Conservation (phyloP, 2,797 vertebrate species). For the Thalassophryne amazonica region DNA sequence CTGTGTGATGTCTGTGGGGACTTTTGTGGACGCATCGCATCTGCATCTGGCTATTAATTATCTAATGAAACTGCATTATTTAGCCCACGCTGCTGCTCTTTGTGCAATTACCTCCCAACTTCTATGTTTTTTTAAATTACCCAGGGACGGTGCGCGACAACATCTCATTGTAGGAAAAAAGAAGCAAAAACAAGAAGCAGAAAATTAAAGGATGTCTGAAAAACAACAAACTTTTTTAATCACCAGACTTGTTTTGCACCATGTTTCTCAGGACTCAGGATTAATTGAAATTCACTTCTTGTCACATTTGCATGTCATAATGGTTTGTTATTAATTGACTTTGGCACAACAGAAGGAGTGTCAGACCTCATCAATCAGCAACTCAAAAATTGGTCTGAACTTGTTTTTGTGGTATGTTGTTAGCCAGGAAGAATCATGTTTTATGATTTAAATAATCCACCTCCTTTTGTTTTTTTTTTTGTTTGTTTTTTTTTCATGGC, state of each 20-base stretch:
- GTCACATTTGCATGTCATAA: slow-evolving; percentile 20
- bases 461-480: too few species aligned
- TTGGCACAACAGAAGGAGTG: too few species aligned
- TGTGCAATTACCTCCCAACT: slow-evolving; percentile 40
- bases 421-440: too few species aligned
- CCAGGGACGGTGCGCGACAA: slow-evolving; percentile 12
- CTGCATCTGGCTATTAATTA: slow-evolving; percentile 50
- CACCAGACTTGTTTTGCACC: not conserved
- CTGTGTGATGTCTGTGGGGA: not conserved
- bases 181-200: too few species aligned
- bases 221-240: slow-evolving; percentile 27
- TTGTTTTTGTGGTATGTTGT: too few species aligned
- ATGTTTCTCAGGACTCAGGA: not conserved
- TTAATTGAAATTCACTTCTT: slow-evolving; percentile 8
- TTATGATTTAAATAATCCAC: too few species aligned
- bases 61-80: slow-evolving; percentile 45
- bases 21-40: slow-evolving; percentile 19
- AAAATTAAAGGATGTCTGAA: slow-evolving; percentile 9
- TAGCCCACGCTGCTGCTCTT: slow-evolving; percentile 30
- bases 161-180: slow-evolving; percentile 2
- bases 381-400: too few species aligned
- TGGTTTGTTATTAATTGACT: too few species aligned
- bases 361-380: too few species aligned
- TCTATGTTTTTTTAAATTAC: slow-evolving; percentile 14
- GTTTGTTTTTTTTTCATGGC: too few species aligned